Percentiles rank a stretch among this genome's conserved stretches.
phyloP scores from a whole-genome alignment of 2,888 invertebrate genomes.

The Drosophila testacea region DNA sequence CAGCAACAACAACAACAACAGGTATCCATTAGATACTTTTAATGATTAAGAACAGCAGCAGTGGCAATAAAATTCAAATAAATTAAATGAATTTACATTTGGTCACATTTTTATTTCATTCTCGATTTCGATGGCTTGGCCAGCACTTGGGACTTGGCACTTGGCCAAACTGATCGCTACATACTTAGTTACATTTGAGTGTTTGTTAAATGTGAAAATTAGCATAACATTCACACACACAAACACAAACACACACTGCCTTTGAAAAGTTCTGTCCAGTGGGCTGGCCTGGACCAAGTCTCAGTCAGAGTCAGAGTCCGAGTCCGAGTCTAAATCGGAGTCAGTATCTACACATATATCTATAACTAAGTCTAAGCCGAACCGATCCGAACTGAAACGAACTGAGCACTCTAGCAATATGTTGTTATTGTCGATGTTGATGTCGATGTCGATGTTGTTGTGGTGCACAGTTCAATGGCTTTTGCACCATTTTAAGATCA shows the following conservation, averaged over 20 bases:
- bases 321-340: slow-evolving; percentile 2
- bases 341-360: slow-evolving; percentile 4
- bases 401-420: slow-evolving; percentile 1
- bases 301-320: not conserved
- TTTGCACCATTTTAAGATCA: slow-evolving; percentile 84
- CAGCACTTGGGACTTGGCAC: not conserved
- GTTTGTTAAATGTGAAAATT: slow-evolving; percentile 24
- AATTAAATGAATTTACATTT: slow-evolving; percentile 65
- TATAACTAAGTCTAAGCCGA: slow-evolving; percentile 12
- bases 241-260: slow-evolving; percentile 13
- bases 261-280: slow-evolving; percentile 45
- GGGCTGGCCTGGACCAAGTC: slow-evolving; percentile 14
- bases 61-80: slow-evolving; percentile 40
- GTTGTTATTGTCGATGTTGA: slow-evolving; percentile 14
- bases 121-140: slow-evolving; percentile 18
- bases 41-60: too few species aligned
- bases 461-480: slow-evolving; percentile 82
- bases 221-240: slow-evolving; percentile 38
- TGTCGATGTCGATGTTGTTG: slow-evolving; percentile 46
- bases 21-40: slow-evolving; percentile 30
- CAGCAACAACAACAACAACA: not conserved
- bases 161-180: not conserved
- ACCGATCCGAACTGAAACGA: slow-evolving; percentile 15
- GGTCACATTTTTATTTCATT: slow-evolving; percentile 66
- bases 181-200: not conserved